phyloP scores from a whole-genome alignment of 2,888 invertebrate genomes.

The Eueremaeus valkanovi region DNA sequence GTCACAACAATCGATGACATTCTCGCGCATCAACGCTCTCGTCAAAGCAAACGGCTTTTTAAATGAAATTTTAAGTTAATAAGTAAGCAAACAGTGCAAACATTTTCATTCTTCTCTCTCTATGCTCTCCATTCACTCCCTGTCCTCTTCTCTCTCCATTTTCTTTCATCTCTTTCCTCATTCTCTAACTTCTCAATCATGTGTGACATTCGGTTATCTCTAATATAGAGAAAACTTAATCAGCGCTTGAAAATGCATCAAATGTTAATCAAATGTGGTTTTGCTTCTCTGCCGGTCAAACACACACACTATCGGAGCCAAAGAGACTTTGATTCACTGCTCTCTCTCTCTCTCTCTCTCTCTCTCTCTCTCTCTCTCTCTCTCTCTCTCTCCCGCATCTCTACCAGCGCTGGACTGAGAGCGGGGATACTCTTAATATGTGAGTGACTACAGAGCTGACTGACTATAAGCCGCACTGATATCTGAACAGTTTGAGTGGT shows the following conservation, averaged over 20 bases:
- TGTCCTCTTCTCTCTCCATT: background rate
- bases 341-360: constrained; percentile 16
- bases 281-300: constrained; percentile 4
- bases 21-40: background rate
- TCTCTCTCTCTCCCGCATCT: background rate
- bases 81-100: constrained; percentile 26
- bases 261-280: constrained; percentile 36
- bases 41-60: constrained; percentile 19
- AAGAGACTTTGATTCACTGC: constrained; percentile 11
- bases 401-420: background rate
- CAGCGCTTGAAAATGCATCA: constrained; percentile 31
- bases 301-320: background rate
- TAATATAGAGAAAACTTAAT: constrained; percentile 28
- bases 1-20: constrained; percentile 30
- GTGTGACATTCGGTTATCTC: constrained; percentile 34
- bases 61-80: constrained; percentile 32
- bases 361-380: constrained; percentile 2
- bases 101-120: constrained; percentile 2
- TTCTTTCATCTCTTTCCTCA: background rate
- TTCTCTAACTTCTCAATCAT: constrained; percentile 17
- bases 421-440: constrained; percentile 18
- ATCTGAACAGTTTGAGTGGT: constrained; percentile 30
- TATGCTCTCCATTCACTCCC: background rate
- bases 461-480: constrained; percentile 2
- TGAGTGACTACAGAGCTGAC: background rate